These are phyloP conservation scores for Marronus borbonicus DNA, from an alignment of 2,888 invertebrate genomes.

Conservation along the genomic window DNA sequence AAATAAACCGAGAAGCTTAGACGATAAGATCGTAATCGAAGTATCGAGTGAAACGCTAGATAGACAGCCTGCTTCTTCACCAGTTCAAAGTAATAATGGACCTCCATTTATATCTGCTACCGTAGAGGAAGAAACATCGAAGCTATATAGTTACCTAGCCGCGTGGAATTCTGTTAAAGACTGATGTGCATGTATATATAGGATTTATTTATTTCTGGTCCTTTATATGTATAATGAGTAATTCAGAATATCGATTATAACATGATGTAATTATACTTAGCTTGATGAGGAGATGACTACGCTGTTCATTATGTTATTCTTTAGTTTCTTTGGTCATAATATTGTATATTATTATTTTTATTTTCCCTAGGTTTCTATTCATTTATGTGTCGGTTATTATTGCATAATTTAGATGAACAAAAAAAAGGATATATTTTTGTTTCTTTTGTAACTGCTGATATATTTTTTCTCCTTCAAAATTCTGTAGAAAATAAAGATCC, in stretches of 20 bases:
- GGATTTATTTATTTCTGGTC: slow-evolving; percentile 51
- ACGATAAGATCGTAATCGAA: slow-evolving; percentile 67
- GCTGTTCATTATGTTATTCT: slow-evolving; percentile 34
- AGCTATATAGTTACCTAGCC: slow-evolving; percentile 55
- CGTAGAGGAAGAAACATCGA: slow-evolving; percentile 46
- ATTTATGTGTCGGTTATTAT: slow-evolving; percentile 31
- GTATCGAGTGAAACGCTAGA: slow-evolving; percentile 67
- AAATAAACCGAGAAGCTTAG: slow-evolving; percentile 63
- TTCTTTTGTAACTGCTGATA: slow-evolving; percentile 9
- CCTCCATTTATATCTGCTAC: slow-evolving; percentile 34
- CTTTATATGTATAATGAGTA: slow-evolving; percentile 31
- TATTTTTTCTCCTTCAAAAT: slow-evolving; percentile 29
- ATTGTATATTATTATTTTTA: slow-evolving; percentile 36
- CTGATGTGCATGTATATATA: slow-evolving; percentile 55
- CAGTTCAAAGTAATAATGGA: neutral
- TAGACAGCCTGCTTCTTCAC: slow-evolving; percentile 49
- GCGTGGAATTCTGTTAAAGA: slow-evolving; percentile 54
- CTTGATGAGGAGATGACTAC: slow-evolving; percentile 15
- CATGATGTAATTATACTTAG: slow-evolving; percentile 43
- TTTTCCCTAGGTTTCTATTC: slow-evolving; percentile 28
- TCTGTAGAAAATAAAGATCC: slow-evolving; percentile 35
- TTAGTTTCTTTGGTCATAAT: slow-evolving; percentile 33
- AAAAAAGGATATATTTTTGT: slow-evolving; percentile 14
- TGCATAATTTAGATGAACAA: slow-evolving; percentile 16
- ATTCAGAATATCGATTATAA: slow-evolving; percentile 21